Conservation (phyloP, 1,140 invertebrate species). For the Aphelinus atriplicis region DNA sequence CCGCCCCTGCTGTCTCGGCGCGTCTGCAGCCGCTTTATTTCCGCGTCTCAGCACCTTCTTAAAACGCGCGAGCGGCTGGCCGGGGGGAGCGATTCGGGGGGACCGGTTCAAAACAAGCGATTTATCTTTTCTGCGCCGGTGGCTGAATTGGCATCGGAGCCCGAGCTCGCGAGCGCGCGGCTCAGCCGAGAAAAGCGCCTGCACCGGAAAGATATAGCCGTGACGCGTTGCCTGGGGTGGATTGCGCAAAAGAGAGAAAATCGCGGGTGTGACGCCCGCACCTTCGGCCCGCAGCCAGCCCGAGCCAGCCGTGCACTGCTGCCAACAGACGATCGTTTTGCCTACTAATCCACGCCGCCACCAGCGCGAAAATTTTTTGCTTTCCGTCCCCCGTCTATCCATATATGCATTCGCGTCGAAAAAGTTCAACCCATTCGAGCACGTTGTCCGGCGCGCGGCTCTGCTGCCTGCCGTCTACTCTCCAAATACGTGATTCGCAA, state of each 20-base stretch:
- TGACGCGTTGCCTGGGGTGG: slow-evolving; percentile 39
- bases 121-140: slow-evolving; percentile 61
- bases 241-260: slow-evolving; percentile 25
- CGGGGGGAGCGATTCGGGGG: slow-evolving; percentile 46
- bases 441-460: neutral
- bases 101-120: slow-evolving; percentile 58
- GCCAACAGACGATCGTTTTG: slow-evolving; percentile 37
- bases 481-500: no score
- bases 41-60: slow-evolving; percentile 41
- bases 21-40: slow-evolving; percentile 39
- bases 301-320: slow-evolving; percentile 33
- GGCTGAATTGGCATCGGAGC: slow-evolving; percentile 51
- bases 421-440: no score
- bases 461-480: no score
- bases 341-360: slow-evolving; percentile 35
- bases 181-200: slow-evolving; percentile 42
- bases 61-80: slow-evolving; percentile 37
- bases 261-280: no score
- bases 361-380: neutral
- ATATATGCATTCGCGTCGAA: no score
- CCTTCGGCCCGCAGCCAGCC: neutral
- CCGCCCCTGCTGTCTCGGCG: slow-evolving; percentile 8
- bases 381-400: neutral
- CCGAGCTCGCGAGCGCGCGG: slow-evolving; percentile 46
- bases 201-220: slow-evolving; percentile 51